Base-by-base conservation (phyloP, 2,797 vertebrate species). In the Australoheros facetus region DNA sequence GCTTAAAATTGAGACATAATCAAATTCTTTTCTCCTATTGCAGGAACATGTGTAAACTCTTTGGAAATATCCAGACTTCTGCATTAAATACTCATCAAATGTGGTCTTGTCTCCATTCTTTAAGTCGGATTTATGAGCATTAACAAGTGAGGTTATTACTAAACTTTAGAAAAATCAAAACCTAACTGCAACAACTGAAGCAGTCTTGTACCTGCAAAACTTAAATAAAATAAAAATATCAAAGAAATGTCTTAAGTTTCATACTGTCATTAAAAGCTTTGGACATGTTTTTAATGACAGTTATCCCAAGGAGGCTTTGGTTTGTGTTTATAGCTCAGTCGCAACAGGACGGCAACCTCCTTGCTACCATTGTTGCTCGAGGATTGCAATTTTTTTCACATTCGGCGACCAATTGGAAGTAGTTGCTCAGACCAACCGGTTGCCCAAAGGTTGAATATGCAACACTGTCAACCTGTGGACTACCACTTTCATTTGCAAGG, bases 371-470 rank as follows among this genome's bases (percentile, higher is more conserved):
- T 14, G 17, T 4, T 45, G 16, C 45, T 3, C 3, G 0, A 6
- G 3, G 16, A 48, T 17, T 6, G 39, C 14, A 12, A 19, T 45
- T 66, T 28, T 64, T 17, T 17, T 26, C 3, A 45, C 2, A 28
- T 45, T 45, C 5, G 39, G 5, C 0, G 0, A 0, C 21, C 12
- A 16, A 62, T 0, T 42, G 59, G n/a, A n/a, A 9, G 8, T n/a
- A 53, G 8, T 53, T 53, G 9, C 19, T 23, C 34, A 19, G 37
- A 62, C n/a, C 59, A 60, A 60, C 3, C 37, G 59, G 39, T 62
- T 4, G 0, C 8, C 14, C n/a, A 62, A 3, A 42, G 59, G 39
- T 21, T 39, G 12, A 62, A 13, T 39, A 12, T 23, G 4, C 9
- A 37, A 37, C 10, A 37, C 9, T 11, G 12, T 45, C 13, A 45